Conservation (phyloP, 37 sponge, comb jelly and placozoan genomes). For the Ianthella basta region DNA sequence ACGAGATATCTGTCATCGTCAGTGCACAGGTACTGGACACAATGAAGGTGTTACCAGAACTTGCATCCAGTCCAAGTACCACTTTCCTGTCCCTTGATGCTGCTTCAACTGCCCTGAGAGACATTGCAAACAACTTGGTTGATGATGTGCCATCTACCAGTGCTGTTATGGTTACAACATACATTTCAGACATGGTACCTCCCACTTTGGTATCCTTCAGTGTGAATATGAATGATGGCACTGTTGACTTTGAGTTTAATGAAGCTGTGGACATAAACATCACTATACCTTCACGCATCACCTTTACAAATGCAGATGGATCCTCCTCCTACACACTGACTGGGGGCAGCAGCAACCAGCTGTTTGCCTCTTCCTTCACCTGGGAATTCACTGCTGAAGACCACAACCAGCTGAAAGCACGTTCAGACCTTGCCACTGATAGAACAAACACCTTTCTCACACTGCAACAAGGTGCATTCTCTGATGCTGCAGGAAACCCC, state of each 20-base stretch:
- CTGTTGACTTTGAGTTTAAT: constrained; percentile 69
- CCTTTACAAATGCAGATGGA: constrained; percentile 39
- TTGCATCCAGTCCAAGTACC: constrained; percentile 42
- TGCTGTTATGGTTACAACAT: constrained; percentile 35
- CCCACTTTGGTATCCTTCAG: constrained; percentile 60
- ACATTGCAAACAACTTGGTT: constrained; percentile 71
- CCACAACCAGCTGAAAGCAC: constrained; percentile 68
- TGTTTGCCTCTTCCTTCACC: constrained; percentile 40
- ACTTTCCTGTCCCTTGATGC: constrained; percentile 66
- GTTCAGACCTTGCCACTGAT: constrained; percentile 61
- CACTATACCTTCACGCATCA: constrained; percentile 40
- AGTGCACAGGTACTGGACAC: constrained; percentile 62
- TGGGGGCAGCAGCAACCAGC: constrained; percentile 26
- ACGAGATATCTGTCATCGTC: constrained; percentile 47
- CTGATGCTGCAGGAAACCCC: constrained; percentile 67
- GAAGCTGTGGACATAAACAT: constrained; percentile 78
- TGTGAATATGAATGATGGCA: constrained; percentile 64
- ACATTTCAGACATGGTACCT: constrained; percentile 60
- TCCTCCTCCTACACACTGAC: constrained; percentile 44
- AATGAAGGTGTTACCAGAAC: constrained; percentile 64
- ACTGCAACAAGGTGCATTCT: constrained; percentile 50
- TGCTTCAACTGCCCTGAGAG: constrained; percentile 34
- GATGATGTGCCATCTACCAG: constrained; percentile 34
- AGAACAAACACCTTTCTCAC: constrained; percentile 72
- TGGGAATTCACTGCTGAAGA: constrained; percentile 60